A percentile compares a stretch with the other conserved stretches of the same genome.
These are phyloP conservation scores for Isurus oxyrinchus DNA, from an alignment of 2,113 vertebrate genomes.

Conservation along the genomic window DNA sequence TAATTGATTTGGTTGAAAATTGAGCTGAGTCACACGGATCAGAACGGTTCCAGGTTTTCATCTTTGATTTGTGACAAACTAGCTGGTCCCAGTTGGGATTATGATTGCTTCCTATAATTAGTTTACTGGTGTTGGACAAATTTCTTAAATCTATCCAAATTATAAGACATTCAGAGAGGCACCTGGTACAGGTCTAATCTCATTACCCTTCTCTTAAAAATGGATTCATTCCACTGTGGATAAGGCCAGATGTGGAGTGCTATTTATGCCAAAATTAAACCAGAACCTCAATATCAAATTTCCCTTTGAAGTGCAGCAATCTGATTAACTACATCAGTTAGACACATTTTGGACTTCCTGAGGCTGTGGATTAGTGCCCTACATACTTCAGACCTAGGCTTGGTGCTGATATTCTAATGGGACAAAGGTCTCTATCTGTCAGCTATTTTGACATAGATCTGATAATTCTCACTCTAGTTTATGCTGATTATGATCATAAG, in stretches of 20 bases:
- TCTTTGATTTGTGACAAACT: background rate
- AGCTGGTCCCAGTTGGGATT: background rate
- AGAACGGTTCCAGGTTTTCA: background rate
- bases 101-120: background rate
- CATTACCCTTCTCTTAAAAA: background rate
- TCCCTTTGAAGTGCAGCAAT: background rate
- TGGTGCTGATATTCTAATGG: background rate
- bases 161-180: background rate
- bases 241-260: background rate
- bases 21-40: background rate
- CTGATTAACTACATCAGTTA: background rate
- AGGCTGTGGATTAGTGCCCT: background rate
- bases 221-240: background rate
- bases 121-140: background rate
- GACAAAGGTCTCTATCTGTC: background rate
- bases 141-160: background rate
- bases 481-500: background rate
- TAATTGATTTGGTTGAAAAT: background rate
- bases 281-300: background rate
- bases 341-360: background rate
- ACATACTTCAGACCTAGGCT: background rate
- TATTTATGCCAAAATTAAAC: background rate
- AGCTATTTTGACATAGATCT: background rate
- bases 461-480: background rate
- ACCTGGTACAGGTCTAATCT: background rate